Evolutionary conservation across 2,888 invertebrate species (phyloP).

Genomic region (Notodonta dromedarius): DNA sequence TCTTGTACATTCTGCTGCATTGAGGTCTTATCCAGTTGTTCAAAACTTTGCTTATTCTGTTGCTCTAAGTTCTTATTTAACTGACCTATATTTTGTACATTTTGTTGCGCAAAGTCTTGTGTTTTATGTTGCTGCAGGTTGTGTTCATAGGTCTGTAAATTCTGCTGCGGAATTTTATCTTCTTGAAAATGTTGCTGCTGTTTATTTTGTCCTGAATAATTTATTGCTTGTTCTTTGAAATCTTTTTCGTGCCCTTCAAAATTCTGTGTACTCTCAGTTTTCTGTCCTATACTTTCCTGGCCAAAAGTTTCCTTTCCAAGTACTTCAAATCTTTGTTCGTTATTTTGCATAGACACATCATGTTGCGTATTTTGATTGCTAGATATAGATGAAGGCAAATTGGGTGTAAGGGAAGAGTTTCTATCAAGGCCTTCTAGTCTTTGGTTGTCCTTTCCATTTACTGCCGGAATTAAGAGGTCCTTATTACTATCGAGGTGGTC

Average conservation of each 20-base stretch:
- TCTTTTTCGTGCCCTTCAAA: background rate
- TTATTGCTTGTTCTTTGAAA: background rate
- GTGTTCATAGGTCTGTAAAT: too few species aligned
- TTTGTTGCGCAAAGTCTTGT: conserved; percentile 17
- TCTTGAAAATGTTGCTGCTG: conserved; percentile 2
- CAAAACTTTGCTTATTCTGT: conserved; percentile 15
- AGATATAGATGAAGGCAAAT: conserved; percentile 5
- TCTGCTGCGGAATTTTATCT: background rate
- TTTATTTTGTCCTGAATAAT: background rate
- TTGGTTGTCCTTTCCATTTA: background rate
- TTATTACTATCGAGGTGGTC: background rate
- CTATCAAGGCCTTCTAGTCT: conserved; percentile 16
- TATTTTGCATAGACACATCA: background rate
- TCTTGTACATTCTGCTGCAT: conserved; percentile 13
- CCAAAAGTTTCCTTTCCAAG: conserved; percentile 18
- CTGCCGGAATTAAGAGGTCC: background rate
- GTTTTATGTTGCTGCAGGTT: conserved; percentile 11
- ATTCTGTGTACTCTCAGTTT: background rate
- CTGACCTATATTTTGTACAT: background rate
- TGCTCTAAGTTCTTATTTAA: conserved; percentile 7
- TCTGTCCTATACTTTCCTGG: conserved; percentile 8
- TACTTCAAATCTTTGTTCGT: conserved; percentile 1
- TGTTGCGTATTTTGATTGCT: conserved; percentile 2
- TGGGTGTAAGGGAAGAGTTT: background rate
- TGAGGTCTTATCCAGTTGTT: conserved; percentile 2